These are phyloP conservation scores for Cyclopterus lumpus DNA, from an alignment of 2,797 vertebrate genomes.

Conservation along the genomic window DNA sequence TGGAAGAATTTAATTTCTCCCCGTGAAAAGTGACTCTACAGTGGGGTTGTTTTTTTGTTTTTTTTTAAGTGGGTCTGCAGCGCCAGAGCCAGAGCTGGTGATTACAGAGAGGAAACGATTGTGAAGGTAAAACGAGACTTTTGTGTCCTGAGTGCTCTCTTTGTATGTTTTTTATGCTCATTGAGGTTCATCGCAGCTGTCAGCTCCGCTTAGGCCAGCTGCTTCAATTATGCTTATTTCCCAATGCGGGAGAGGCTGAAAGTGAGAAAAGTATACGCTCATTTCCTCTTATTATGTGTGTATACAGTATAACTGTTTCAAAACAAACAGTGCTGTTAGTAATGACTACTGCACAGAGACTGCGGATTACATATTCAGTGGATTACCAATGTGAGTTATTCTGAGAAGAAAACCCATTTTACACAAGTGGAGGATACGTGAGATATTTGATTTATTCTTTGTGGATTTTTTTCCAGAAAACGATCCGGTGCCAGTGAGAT, in stretches of 20 bases:
- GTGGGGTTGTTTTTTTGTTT: no score
- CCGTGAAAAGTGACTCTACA: constrained; percentile 63
- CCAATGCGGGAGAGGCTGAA: constrained; percentile 62
- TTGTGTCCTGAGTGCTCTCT: constrained; percentile 69
- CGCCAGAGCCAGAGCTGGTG: constrained; percentile 68
- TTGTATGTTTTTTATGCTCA: constrained; percentile 78
- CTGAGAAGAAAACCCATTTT: background rate
- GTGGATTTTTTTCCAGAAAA: background rate
- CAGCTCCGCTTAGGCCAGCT: constrained; percentile 67
- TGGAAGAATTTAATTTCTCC: constrained; percentile 66
- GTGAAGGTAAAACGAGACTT: constrained; percentile 74
- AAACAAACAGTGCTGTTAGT: constrained; percentile 69
- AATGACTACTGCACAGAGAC: constrained; percentile 58
- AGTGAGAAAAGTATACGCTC: constrained; percentile 76
- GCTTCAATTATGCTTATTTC: constrained; percentile 71
- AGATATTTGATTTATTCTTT: background rate
- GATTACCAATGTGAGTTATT: constrained; percentile 35
- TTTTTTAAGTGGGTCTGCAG: constrained; percentile 74
- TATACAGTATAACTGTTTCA: constrained; percentile 69
- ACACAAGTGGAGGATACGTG: background rate
- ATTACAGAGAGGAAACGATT: constrained; percentile 76
- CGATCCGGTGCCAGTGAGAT: background rate
- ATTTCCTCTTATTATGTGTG: constrained; percentile 78
- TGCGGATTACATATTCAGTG: constrained; percentile 37
- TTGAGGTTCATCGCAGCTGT: constrained; percentile 81